Percentiles rank a stretch among this genome's conserved stretches.
Evolutionary conservation across 2,888 invertebrate species (phyloP).

Genomic region (Bombylius major): DNA sequence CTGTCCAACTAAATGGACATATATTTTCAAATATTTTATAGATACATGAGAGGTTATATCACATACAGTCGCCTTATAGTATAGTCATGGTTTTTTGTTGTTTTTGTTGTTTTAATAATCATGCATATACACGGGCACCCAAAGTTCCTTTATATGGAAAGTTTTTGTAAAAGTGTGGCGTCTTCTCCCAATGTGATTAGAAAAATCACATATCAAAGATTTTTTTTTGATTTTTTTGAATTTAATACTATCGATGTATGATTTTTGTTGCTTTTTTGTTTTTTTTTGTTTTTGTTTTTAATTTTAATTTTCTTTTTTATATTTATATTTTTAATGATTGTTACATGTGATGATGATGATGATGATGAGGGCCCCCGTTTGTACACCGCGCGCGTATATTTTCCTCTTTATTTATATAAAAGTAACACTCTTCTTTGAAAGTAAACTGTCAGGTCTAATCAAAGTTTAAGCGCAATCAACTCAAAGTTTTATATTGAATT

Average conservation of each 20-base stretch:
- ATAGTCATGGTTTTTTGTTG: neutral
- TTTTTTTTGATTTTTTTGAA: neutral
- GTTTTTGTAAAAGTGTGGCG: constrained; percentile 15
- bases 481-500: neutral
- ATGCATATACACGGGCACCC: too few relatives aligned
- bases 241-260: too few relatives aligned
- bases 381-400: neutral
- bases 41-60: too few relatives aligned
- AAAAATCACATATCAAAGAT: constrained; percentile 3
- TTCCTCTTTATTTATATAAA: neutral
- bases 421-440: constrained; percentile 13
- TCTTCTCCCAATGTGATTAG: constrained; percentile 15
- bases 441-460: constrained; percentile 13
- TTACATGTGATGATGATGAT: too few relatives aligned
- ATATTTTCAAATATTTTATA: too few relatives aligned
- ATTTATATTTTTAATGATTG: too few relatives aligned
- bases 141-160: neutral
- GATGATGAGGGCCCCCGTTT: too few relatives aligned
- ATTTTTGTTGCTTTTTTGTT: too few relatives aligned
- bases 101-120: neutral
- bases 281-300: too few relatives aligned
- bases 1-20: too few relatives aligned
- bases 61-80: too few relatives aligned
- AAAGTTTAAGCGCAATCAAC: constrained; percentile 8
- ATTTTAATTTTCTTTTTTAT: too few relatives aligned